Base-by-base conservation (phyloP, 2,113 vertebrate genomes). In the Chaetodon trifascialis region DNA sequence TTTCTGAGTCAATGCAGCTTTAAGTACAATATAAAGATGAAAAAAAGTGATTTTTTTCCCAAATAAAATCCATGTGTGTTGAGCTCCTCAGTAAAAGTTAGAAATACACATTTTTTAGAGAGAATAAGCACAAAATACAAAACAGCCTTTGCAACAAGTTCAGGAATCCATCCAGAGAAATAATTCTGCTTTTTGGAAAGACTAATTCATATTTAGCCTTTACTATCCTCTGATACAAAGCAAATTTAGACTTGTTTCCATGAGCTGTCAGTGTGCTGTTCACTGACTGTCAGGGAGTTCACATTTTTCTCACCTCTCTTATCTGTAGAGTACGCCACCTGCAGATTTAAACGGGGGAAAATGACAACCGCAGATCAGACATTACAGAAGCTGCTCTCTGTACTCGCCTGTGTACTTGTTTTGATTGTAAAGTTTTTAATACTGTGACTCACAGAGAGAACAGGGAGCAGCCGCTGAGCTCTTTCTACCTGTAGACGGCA, bases 371-470 rank as follows among this genome's bases (percentile, higher is more conserved):
- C 15, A 60, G 23, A 84, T 79, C 1, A 25, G 7, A 73, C 59
- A 15, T 69, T 36, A 63, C 34, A 75, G 36, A 42, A 19, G 52
- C 36, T 40, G 21, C 44, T 73, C 40, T 77, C 70, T 54, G 42
- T 47, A 46, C 66, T 49, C 11, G 8, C 8, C 76, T 7, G 55
- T 44, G 64, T 17, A 9, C 51, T 63, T 7, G 2, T 30, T 68
- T 46, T 52, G 52, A 72, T n/a, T 36, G 46, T 52, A 34, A 25
- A 58, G 62, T 69, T 63, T 51, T 42, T 16, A 55, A 81, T 70
- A 38, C 38, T 66, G 19, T 4, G 30, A 46, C 4, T 72, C 76
- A 60, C 64, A 0, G 25, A 12, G 55, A 62, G 23, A 67, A 74
- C 34, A 58, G 62, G 6, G 30, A 67, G 21, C 8, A 40, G 1